These are phyloP conservation scores for Drosophila tripunctata DNA, from an alignment of 2,888 invertebrate species.

Conservation along the genomic window DNA sequence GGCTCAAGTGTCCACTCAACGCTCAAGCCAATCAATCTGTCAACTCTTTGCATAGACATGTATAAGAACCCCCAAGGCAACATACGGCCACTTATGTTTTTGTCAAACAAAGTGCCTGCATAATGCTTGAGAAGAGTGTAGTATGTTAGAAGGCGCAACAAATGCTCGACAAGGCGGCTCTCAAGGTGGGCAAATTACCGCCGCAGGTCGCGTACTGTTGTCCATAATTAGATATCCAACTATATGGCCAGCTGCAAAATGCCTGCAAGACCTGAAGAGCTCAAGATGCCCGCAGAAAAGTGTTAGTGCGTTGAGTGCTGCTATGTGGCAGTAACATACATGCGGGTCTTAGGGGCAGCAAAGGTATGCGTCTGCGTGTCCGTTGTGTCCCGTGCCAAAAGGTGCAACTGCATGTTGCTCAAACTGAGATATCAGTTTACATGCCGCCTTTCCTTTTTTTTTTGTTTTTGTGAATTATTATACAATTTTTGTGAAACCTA, in stretches of 20 bases:
- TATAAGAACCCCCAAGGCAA: no score
- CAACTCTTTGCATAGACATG: conserved; percentile 53
- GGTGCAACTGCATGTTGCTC: conserved; percentile 68
- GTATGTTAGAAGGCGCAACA: conserved; percentile 33
- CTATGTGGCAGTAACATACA: conserved; percentile 44
- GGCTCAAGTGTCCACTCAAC: conserved; percentile 55
- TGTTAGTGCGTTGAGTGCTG: conserved; percentile 25
- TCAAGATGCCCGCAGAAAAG: conserved; percentile 64
- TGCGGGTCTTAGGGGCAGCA: conserved; percentile 60
- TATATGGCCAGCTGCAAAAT: conserved; percentile 42
- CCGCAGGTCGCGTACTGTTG: conserved; percentile 51
- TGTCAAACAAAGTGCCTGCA: conserved; percentile 66
- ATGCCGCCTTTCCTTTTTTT: conserved; percentile 41
- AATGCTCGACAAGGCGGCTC: conserved; percentile 49
- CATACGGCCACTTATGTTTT: conserved; percentile 63
- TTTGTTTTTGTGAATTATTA: conserved; percentile 11
- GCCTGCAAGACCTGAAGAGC: conserved; percentile 18
- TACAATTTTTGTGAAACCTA: conserved; percentile 52
- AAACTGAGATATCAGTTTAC: conserved; percentile 67
- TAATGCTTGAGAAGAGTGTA: conserved; percentile 13
- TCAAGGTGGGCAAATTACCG: conserved; percentile 77
- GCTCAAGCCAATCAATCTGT: conserved; percentile 66
- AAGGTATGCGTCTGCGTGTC: conserved; percentile 61
- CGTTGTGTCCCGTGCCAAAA: conserved; percentile 65
- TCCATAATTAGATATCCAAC: conserved; percentile 53